These are phyloP conservation scores for Hypomecis atomaria DNA, from an alignment of 2,888 invertebrate species.

Conservation along the genomic window DNA sequence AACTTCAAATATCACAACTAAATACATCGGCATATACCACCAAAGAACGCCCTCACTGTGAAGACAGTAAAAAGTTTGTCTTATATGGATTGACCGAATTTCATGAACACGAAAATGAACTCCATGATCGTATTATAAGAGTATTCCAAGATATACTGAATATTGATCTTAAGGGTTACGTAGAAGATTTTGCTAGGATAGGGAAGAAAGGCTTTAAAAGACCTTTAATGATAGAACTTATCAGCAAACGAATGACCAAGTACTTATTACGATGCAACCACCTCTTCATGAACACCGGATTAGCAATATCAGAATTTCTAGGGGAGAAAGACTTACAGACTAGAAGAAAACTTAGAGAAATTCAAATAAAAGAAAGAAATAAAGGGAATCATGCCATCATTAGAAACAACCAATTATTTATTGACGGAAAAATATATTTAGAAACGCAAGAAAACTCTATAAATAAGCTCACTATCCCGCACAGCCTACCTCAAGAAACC, in stretches of 20 bases:
- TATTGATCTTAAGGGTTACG: constrained; percentile 8
- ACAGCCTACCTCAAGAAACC: neutral
- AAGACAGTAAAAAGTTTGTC: constrained; percentile 7
- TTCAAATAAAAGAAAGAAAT: constrained; percentile 1
- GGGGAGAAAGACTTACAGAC: neutral
- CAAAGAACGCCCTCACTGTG: neutral
- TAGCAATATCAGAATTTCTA: constrained; percentile 13
- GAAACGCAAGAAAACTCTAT: neutral
- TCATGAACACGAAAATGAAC: constrained; percentile 2
- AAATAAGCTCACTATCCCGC: no score
- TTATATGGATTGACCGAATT: constrained; percentile 10
- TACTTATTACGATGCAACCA: constrained; percentile 5
- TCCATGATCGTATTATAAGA: neutral
- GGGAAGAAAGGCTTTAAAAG: constrained; percentile 7
- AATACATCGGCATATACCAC: neutral
- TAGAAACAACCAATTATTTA: constrained; percentile 7
- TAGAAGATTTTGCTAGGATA: constrained; percentile 16
- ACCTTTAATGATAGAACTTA: constrained; percentile 9
- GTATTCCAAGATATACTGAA: constrained; percentile 4
- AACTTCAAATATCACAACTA: constrained; percentile 1
- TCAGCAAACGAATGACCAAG: constrained; percentile 13
- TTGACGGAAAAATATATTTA: constrained; percentile 9
- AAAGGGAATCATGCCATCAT: constrained; percentile 16
- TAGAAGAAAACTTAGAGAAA: no score
- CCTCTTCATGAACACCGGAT: constrained; percentile 2